Percentiles rank a stretch among this genome's conserved stretches.
phyloP scores from a whole-genome alignment of 1,140 invertebrate genomes.

The Leptonema lineaticorne region DNA sequence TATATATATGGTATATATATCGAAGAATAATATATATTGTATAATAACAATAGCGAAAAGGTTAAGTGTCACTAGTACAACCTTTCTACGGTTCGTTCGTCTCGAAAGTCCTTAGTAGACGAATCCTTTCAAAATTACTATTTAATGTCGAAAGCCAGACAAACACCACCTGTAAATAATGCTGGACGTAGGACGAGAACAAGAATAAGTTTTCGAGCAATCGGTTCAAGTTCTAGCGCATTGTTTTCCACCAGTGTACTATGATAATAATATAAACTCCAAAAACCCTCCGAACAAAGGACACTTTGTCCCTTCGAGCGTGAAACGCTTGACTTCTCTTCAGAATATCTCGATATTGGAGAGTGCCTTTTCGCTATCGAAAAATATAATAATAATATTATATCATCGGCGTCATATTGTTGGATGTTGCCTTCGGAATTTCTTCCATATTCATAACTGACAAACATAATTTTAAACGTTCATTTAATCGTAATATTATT shows the following conservation, averaged over 20 bases:
- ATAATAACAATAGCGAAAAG: background rate
- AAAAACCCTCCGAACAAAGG: background rate
- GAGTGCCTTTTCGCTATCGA: background rate
- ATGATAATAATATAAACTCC: background rate
- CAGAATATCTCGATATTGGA: background rate
- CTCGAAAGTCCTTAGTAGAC: too few relatives aligned
- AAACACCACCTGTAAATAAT: conserved; percentile 9
- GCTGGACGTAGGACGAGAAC: too few relatives aligned
- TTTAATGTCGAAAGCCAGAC: background rate
- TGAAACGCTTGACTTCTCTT: conserved; percentile 1
- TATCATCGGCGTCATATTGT: too few relatives aligned
- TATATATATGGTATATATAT: too few relatives aligned
- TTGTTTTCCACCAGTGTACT: background rate
- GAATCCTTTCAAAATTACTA: too few relatives aligned
- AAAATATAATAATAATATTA: too few relatives aligned
- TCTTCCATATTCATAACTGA: too few relatives aligned
- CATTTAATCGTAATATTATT: too few relatives aligned
- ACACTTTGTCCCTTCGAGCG: conserved; percentile 12
- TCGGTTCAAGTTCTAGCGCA: background rate
- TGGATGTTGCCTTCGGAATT: too few relatives aligned
- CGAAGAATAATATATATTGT: too few relatives aligned
- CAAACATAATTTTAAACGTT: too few relatives aligned
- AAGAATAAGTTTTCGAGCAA: background rate
- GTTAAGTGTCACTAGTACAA: background rate
- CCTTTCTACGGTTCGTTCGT: too few relatives aligned